Evolutionary conservation across 1,140 invertebrate genomes (phyloP), one percentile per base, ranked within the genome.

Genomic region (Kradibia gibbosae): DNA sequence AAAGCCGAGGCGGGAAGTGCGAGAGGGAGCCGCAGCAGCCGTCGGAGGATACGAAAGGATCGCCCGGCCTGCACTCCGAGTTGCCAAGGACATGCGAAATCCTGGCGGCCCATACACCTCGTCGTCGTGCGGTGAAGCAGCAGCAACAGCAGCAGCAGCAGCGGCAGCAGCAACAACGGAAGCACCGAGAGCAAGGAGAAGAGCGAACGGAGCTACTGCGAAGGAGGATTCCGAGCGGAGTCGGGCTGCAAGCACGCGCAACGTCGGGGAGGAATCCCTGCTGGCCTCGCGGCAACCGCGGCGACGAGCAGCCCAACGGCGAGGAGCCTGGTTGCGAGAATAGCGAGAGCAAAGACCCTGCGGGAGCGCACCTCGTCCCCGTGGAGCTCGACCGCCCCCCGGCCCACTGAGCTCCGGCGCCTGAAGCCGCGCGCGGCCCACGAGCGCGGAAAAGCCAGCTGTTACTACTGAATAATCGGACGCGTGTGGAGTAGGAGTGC

Each of bases 391-490:
- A 28, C 70, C n/a, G 5, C 36, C 65, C 13, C 13, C 65, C 65
- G 22, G 22, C 39, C 3, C 48, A 62, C 55, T 34, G 71, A 60
- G 45, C 31, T 36, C 2, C 25, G 20, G 17, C 25, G n/a, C n/a
- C n/a, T n/a, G n/a, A 11, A 53, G 39, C 28, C 25, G 70, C 25
- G 13, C 20, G 31, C 48, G 31, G 36, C 31, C 25, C 42, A 20
- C n/a, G 17, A 20, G n/a, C 11, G 25, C n/a, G 70, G 42, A 42
- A 48, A 71, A 48, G 42, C 72, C 72, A 36, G 31, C 72, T 57
- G 72, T 74, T 74, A 74, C 72, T 74, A 74, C 72, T 74, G 72
- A 74, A 74, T 65, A 67, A 67, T 67, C 62, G 39, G 62, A 22
- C 62, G 62, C 62, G 62, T 67, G 62, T 20, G 39, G n/a, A 3